These are phyloP conservation scores for Sebastes iracundus DNA, from an alignment of 2,797 vertebrate species.

Conservation along the genomic window DNA sequence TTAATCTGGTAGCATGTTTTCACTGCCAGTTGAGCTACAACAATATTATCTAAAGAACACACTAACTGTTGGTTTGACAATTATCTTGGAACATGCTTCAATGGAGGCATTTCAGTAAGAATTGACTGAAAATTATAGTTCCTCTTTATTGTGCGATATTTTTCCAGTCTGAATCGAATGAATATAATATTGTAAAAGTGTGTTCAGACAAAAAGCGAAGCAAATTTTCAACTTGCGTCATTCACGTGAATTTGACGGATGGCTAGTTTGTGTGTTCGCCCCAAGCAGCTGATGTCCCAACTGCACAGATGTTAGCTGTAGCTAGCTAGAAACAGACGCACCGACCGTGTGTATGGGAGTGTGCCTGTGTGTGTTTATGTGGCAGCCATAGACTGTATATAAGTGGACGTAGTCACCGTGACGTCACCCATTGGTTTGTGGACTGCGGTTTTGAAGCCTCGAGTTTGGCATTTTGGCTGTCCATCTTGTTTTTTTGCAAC, in stretches of 20 bases:
- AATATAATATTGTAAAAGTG: no score
- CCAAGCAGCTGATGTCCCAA: no score
- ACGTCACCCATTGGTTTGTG: no score
- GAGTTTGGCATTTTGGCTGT: no score
- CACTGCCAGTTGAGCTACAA: background rate
- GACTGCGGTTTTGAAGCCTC: no score
- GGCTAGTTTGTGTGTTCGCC: background rate
- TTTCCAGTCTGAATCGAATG: no score
- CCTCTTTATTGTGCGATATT: background rate
- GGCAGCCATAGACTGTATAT: background rate
- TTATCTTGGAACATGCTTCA: background rate
- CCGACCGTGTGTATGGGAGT: background rate
- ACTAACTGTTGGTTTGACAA: background rate
- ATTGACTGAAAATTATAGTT: background rate
- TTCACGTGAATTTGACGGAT: no score
- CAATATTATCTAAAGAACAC: background rate
- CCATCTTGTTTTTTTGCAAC: no score
- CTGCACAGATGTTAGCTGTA: background rate
- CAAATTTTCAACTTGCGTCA: no score
- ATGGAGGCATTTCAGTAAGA: background rate
- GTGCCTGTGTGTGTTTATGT: rapidly evolving
- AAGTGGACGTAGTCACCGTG: no score
- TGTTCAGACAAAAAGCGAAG: background rate
- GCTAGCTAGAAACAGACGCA: background rate
- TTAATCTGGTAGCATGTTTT: background rate